Evolutionary conservation across 35 echinoderm and acorn worm species (phyloP).

Genomic region (Heliocidaris erythrogramma): DNA sequence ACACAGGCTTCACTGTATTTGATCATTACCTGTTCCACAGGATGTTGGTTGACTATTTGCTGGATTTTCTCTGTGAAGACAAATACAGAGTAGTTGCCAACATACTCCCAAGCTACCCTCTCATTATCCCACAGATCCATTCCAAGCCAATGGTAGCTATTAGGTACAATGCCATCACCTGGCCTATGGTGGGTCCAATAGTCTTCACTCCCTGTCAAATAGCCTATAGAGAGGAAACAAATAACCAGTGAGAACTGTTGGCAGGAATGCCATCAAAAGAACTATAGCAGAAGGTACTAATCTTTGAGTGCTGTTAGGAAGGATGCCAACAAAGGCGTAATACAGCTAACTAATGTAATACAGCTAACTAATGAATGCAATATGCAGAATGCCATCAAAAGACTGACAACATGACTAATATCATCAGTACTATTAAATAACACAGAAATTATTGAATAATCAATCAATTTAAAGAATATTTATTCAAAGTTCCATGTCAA

Average conservation of each 20-base stretch:
- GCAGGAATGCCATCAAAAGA: no score
- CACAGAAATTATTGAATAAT: no score
- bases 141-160: constrained; percentile 63
- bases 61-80: constrained; percentile 73
- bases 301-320: no score
- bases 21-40: constrained; percentile 38
- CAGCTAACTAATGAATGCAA: no score
- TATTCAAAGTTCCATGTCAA: no score
- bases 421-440: no score
- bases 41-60: constrained; percentile 60
- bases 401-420: no score
- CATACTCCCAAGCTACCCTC: constrained; percentile 58
- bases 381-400: no score
- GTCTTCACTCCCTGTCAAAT: constrained; percentile 73
- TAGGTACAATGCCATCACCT: constrained; percentile 43
- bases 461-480: no score
- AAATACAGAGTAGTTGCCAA: constrained; percentile 68
- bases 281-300: no score
- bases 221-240: background rate
- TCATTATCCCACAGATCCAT: constrained; percentile 80
- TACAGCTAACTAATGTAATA: no score
- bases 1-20: background rate
- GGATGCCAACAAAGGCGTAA: background rate
- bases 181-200: constrained; percentile 70
- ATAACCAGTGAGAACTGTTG: background rate